Percentiles rank a stretch among this genome's conserved stretches.
Evolutionary conservation across 2,113 vertebrate species (phyloP).

Genomic region (Daubentonia madagascariensis): DNA sequence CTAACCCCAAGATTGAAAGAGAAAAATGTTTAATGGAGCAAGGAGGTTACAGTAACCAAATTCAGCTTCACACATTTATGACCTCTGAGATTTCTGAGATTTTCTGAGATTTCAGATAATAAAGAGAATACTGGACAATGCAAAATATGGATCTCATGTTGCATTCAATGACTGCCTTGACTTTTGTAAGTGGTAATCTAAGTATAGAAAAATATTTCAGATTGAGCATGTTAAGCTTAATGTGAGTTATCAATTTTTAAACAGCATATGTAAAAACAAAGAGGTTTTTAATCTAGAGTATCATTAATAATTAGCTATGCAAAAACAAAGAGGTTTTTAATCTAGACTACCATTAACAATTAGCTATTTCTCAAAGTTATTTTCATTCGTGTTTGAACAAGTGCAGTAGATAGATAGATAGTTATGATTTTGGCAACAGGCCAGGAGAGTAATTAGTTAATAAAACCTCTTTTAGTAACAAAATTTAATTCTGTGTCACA

Average conservation of each 20-base stretch:
- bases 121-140: neutral
- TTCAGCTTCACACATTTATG: neutral
- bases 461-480: neutral
- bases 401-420: neutral
- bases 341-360: neutral
- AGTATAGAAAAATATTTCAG: neutral
- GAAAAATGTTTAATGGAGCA: neutral
- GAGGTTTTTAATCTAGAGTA: neutral
- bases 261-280: neutral
- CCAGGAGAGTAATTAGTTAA: neutral
- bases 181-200: neutral
- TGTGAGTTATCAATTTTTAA: neutral
- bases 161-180: neutral
- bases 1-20: neutral
- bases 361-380: neutral
- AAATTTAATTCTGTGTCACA: neutral
- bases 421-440: neutral
- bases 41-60: neutral
- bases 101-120: neutral
- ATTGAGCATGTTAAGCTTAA: neutral
- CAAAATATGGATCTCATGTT: neutral
- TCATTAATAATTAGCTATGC: neutral
- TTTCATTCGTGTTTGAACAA: neutral
- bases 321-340: neutral
- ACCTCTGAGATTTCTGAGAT: neutral